These are phyloP conservation scores for Acanthis flammea DNA, from an alignment of 2,797 vertebrate species.

Conservation along the genomic window DNA sequence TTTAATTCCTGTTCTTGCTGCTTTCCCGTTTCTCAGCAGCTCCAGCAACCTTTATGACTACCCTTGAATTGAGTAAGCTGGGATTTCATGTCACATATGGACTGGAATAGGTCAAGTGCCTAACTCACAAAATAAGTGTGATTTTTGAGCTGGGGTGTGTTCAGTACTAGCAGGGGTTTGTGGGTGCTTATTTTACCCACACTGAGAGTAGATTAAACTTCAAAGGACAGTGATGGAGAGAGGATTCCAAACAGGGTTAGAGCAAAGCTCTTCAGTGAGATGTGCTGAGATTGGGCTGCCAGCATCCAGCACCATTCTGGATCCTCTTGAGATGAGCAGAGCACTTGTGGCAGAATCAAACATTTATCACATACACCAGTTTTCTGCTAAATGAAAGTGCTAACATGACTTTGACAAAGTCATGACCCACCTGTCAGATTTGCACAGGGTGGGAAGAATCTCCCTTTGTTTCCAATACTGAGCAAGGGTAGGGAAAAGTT, in stretches of 20 bases:
- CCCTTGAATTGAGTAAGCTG: background rate
- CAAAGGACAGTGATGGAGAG: background rate
- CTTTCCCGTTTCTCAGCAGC: background rate
- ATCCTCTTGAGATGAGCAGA: background rate
- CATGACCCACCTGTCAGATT: background rate
- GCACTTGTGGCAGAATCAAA: background rate
- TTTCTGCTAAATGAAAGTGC: background rate
- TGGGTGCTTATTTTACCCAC: background rate
- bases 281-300: background rate
- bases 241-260: background rate
- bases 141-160: background rate
- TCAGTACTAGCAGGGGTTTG: background rate
- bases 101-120: background rate
- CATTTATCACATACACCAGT: background rate
- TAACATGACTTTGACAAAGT: background rate
- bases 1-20: background rate
- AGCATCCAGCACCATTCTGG: background rate
- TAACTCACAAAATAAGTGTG: background rate
- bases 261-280: background rate
- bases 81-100: background rate
- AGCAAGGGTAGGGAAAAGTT: background rate
- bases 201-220: background rate
- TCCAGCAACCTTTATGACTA: background rate
- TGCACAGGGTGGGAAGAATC: background rate
- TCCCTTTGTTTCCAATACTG: background rate